Evolutionary conservation across 2,888 invertebrate genomes (phyloP), one percentile per base, ranked within the genome.

Genomic region (Eupithecia pulchellata): DNA sequence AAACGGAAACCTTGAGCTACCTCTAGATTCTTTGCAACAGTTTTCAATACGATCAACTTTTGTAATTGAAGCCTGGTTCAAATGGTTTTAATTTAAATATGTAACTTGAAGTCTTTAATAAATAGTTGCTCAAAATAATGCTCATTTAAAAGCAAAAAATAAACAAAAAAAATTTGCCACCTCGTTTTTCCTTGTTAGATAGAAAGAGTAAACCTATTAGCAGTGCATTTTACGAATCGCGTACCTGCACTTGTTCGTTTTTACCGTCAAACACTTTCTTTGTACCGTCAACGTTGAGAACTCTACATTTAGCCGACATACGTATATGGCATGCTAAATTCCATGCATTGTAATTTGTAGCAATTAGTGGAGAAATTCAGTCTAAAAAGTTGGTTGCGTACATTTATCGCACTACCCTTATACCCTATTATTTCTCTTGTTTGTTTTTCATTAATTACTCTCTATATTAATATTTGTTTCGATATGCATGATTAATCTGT

Each of bases 331-430:
- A 29, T 65, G 65, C 36, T 65, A 34, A 65, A 27, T 66, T 39
- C 58, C 9, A 29, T 57, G 39, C 58, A 66, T 17, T 66, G 66
- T 60, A 66, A 66, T 58, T 64, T 20, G 65, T 55, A 34, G 60
- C 58, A 55, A 64, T 64, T 65, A 66, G 30, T 60, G 60, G 29
- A 39, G 57, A 27, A 58, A 29, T 57, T 66, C 58, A 36, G 29
- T 66, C 57, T 29, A 64, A 13, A 47, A 64, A 20, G n/a, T 52
- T 2, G 14, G 64, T 52, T 17, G 13, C 14, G 52, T 32, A 47
- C 30, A 17, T 55, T 61, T 47, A 47, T 47, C 9, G 42, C 9
- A 3, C 20, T 20, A 47, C 42, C 42, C 9, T 42, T n/a, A n/a
- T n/a, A n/a, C n/a, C n/a, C n/a, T n/a, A 42, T 6, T n/a, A 42